Conservation (phyloP, 2,113 vertebrate genomes). For the Pteronura brasiliensis region DNA sequence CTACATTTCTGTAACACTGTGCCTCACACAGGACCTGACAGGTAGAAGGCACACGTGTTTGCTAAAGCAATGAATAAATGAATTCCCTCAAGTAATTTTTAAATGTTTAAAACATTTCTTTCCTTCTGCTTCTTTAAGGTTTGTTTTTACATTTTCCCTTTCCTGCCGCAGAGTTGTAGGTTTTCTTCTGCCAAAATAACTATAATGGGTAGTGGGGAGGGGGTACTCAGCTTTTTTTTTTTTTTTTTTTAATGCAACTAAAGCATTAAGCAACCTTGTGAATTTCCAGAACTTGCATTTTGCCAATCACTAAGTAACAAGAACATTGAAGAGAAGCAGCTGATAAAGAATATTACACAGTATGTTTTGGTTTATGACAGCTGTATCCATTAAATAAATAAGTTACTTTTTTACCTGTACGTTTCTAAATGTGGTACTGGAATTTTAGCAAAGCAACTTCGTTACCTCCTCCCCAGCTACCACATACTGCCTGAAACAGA, state of each 20-base stretch:
- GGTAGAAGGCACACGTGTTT: not conserved
- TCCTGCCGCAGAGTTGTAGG: not conserved
- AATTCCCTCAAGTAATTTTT: constrained; percentile 14
- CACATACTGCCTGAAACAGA: not conserved
- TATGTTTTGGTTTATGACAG: not conserved
- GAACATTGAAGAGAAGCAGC: not conserved
- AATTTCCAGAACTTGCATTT: constrained; percentile 11
- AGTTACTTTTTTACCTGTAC: not conserved
- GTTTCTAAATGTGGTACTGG: not conserved
- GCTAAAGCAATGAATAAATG: not conserved
- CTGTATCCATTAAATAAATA: constrained; percentile 22
- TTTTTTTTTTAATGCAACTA: not conserved
- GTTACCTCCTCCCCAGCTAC: not conserved
- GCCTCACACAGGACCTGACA: not conserved
- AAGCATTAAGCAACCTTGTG: not conserved
- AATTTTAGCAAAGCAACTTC: not conserved
- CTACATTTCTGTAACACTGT: not conserved
- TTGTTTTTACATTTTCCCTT: constrained; percentile 7
- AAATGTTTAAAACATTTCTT: constrained; percentile 24
- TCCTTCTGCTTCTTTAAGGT: not conserved
- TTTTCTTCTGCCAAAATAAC: constrained; percentile 55
- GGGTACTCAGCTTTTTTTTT: not conserved
- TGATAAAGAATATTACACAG: not conserved
- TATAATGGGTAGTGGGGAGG: not conserved
- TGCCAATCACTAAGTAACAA: constrained; percentile 22